Base-by-base conservation (phyloP, 2,888 invertebrate genomes). In the Drosophila prolongata region DNA sequence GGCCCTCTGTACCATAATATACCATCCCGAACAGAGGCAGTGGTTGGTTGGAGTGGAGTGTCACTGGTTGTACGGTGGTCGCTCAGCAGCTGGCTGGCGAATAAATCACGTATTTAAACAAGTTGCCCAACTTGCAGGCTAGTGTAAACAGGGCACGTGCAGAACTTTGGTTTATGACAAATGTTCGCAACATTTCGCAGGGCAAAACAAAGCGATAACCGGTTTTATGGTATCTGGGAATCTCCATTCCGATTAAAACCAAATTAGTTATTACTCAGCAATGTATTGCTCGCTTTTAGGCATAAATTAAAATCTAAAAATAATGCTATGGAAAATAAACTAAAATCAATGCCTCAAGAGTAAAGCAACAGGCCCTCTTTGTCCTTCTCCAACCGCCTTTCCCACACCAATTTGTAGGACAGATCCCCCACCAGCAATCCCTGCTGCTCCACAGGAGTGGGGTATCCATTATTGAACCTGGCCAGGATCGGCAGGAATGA, bases 51-150 rank as follows among this genome's bases (percentile, higher is more conserved):
- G 46, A 55, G 57, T 72, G 67, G 60, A 60, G 76, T 76, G 75
- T 57, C 67, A 52, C 65, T 70, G 47, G 59, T 67, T 70, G 75
- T 56, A 66, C 60, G 75, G 52, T 59, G 75, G 66, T 76, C 47
- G 59, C 54, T 61, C 65, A 42, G 70, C 87, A 79, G 61, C 77
- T 83, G 89, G 84, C 65, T 79, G 69, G 79, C 75, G 89, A 84
- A 85, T 88, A 85, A 85, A 85, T 85, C 85, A 85, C 85, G 87
- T 85, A 88, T 85, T 88, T 85, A 85, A 85, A 84, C 85, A 88
- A 85, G 81, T 87, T 87, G 69, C 68, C 54, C 77, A 79, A 76
- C 86, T 76, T 60, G 58, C 60, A 61, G 78, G 73, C 76, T 72
- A 84, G 75, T 83, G 82, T 75, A 87, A 87, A 87, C 85, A 89